Evolutionary conservation across 2,113 vertebrate genomes (phyloP).

Genomic region (Copsychus sechellarum): DNA sequence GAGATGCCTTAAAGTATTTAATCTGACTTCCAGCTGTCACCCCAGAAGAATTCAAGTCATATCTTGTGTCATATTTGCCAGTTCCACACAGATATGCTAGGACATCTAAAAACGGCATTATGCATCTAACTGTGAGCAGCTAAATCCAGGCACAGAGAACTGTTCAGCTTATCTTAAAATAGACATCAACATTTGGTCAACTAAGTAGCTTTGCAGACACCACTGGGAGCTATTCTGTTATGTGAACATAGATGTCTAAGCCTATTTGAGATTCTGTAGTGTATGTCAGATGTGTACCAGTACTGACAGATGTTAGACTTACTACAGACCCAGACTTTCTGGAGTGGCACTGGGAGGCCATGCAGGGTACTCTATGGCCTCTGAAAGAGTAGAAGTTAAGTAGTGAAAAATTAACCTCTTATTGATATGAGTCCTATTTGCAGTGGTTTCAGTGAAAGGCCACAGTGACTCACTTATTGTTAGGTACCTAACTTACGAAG

Average conservation of each 20-base stretch:
- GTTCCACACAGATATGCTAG: background rate
- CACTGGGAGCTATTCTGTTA: background rate
- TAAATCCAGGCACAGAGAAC: background rate
- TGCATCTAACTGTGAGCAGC: background rate
- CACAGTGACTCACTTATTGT: background rate
- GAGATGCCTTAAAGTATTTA: background rate
- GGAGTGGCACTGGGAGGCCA: background rate
- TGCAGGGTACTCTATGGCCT: background rate
- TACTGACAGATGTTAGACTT: background rate
- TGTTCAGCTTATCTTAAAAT: background rate
- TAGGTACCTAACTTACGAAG: background rate
- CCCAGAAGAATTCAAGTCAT: background rate
- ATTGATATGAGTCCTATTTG: background rate
- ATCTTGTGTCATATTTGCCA: background rate
- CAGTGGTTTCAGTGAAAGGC: background rate
- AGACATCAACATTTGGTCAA: background rate
- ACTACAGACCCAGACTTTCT: background rate
- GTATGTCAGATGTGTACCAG: background rate
- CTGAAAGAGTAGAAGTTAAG: background rate
- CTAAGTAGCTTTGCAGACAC: background rate
- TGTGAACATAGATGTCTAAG: background rate
- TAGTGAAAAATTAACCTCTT: background rate
- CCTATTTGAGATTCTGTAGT: background rate
- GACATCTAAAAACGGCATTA: slow-evolving; percentile 8
- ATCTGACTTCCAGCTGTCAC: slow-evolving; percentile 1